Conservation (phyloP, 2,888 invertebrate species). For the Amaurobius ferox region DNA sequence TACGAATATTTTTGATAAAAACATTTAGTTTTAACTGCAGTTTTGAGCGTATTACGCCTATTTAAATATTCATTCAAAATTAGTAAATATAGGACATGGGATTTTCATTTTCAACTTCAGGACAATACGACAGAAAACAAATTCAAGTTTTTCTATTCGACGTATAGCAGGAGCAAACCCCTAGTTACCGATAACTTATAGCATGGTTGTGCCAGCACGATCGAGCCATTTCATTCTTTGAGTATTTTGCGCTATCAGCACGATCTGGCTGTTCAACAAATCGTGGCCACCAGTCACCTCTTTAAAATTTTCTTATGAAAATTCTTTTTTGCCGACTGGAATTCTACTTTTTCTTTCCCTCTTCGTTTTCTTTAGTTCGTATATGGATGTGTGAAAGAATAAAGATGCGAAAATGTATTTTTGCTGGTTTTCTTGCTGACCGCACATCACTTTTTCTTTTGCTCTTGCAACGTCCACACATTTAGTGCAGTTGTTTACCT, state of each 20-base stretch:
- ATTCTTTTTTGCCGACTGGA: not conserved
- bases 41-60: no score
- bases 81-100: no score
- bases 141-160: no score
- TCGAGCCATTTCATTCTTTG: not conserved
- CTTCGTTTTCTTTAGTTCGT: not conserved
- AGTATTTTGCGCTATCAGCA: conserved; percentile 40
- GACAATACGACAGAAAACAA: no score
- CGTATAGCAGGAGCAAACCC: no score
- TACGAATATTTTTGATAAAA: no score
- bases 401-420: not conserved
- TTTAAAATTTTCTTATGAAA: conserved; percentile 18
- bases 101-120: no score
- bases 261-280: conserved; percentile 52
- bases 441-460: not conserved
- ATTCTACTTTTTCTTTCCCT: not conserved
- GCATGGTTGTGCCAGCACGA: not conserved
- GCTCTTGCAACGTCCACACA: no score
- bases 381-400: no score
- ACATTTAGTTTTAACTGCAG: no score
- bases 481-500: no score
- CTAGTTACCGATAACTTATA: conserved; percentile 44
- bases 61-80: no score
- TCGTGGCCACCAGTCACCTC: conserved; percentile 21
- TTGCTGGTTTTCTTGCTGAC: not conserved